Evolutionary conservation across 2,797 vertebrate genomes (phyloP).

Genomic region (Enteromius unitaeniatus): DNA sequence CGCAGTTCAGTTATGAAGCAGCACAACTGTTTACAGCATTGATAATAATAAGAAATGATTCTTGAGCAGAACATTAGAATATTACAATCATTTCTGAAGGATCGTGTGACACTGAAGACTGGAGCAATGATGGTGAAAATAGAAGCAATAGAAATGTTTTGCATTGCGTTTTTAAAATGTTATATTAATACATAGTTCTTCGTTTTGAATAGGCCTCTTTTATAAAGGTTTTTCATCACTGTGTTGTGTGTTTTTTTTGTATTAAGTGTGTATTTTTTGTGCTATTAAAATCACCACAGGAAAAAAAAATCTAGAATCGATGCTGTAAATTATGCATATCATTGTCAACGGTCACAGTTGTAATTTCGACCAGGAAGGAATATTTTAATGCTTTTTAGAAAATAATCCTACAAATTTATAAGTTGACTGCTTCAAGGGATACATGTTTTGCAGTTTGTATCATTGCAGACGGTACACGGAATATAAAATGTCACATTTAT

Average conservation of each 20-base stretch:
- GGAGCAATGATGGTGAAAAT: neutral
- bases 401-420: neutral
- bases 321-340: neutral
- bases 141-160: neutral
- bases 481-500: conserved; percentile 9
- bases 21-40: neutral
- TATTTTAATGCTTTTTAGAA: neutral
- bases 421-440: neutral
- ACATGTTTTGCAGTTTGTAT: neutral
- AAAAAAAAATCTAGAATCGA: neutral
- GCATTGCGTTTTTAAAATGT: neutral
- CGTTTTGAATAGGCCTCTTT: neutral
- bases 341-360: neutral
- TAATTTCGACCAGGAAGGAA: neutral
- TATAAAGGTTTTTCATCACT: too few relatives aligned
- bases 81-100: neutral
- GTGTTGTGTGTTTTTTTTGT: neutral
- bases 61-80: neutral
- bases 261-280: neutral
- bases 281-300: neutral
- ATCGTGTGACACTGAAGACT: neutral
- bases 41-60: neutral
- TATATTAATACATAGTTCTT: neutral
- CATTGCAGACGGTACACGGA: neutral
- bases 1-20: neutral